Percentiles rank a stretch among this genome's conserved stretches.
Conservation (phyloP, 2,797 vertebrate species). For the Lutjanus argentimaculatus region DNA sequence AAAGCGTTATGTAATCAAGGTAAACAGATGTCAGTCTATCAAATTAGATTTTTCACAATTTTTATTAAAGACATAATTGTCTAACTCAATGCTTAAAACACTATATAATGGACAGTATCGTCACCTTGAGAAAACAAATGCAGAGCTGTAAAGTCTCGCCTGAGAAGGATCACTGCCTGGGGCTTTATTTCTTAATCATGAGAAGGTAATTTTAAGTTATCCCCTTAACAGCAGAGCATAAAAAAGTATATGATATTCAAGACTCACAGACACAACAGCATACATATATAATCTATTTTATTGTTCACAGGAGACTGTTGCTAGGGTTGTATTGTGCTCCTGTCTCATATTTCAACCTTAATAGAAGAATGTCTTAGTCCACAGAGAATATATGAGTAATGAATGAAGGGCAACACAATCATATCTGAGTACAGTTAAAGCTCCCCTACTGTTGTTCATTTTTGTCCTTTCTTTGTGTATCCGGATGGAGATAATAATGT, state of each 20-base stretch:
- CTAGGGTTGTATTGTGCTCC: not conserved
- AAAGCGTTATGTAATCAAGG: not conserved
- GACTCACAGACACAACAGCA: constrained; percentile 15
- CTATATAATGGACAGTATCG: not conserved
- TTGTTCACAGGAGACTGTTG: constrained; percentile 18
- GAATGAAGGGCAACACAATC: constrained; percentile 52
- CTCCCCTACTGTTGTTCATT: constrained; percentile 56
- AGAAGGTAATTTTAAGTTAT: constrained; percentile 2
- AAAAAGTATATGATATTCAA: constrained; percentile 3
- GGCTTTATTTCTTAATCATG: constrained; percentile 32
- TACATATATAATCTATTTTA: constrained; percentile 21
- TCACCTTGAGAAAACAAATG: not conserved
- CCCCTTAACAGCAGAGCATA: not conserved
- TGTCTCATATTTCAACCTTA: constrained; percentile 34
- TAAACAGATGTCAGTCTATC: not conserved
- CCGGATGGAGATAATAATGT: constrained; percentile 67
- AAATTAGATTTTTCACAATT: not conserved
- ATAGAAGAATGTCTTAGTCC: constrained; percentile 19
- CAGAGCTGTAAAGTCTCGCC: not conserved
- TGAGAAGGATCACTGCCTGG: constrained; percentile 8
- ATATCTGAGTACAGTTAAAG: constrained; percentile 73
- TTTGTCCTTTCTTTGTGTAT: constrained; percentile 56
- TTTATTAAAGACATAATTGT: not conserved
- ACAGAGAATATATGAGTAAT: constrained; percentile 48
- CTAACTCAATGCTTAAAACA: not conserved